Evolutionary conservation across 2,113 vertebrate genomes (phyloP), one percentile per base, ranked within the genome.

Genomic region (Oryzias woworae): DNA sequence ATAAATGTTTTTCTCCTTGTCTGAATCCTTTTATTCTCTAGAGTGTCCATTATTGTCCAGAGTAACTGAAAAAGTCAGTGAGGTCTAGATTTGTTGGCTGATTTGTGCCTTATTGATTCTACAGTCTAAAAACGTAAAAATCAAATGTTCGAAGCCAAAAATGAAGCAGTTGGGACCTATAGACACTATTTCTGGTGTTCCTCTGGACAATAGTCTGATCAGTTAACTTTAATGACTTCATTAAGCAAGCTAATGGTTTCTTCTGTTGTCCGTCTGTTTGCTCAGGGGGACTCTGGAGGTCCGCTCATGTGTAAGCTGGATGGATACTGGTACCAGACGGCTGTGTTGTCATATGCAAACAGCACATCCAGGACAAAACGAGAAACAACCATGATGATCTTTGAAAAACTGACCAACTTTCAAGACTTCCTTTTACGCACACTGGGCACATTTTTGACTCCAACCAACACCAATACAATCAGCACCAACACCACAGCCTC

Each of bases 221-320:
- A 31, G 31, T 31, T 8, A 7, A 31, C 31, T 31, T 31, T 31
- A 7, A 23, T n/a, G 49, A 24, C 49, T 14, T 6, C 7, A 24
- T 12, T 15, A 10, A 24, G 44, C 4, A 17, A 15, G 15, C 18
- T 14, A 41, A 41, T 36, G 6, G 10, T 3, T 42, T 13, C 20
- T n/a, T 4, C 16, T 22, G n/a, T 6, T 42, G 2, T 14, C 36
- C 2, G 14, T 22, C 16, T 50, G 47, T 51, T 28, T 53, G 12
- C 56, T 47, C 59, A 90, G 88, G 76, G 60, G 0, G 71, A 86
- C 14, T 43, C 16, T 20, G 87, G 88, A 0, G 74, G 79, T 7
- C 84, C 88, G 0, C 1, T 88, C 44, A 87, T 90, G 80, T 90
- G 84, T 28, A 20, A 78, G 28, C 44, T 48, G 58, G 13, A 14